These are phyloP conservation scores for Petroica traversi DNA, from an alignment of 2,113 vertebrate genomes.

Conservation along the genomic window DNA sequence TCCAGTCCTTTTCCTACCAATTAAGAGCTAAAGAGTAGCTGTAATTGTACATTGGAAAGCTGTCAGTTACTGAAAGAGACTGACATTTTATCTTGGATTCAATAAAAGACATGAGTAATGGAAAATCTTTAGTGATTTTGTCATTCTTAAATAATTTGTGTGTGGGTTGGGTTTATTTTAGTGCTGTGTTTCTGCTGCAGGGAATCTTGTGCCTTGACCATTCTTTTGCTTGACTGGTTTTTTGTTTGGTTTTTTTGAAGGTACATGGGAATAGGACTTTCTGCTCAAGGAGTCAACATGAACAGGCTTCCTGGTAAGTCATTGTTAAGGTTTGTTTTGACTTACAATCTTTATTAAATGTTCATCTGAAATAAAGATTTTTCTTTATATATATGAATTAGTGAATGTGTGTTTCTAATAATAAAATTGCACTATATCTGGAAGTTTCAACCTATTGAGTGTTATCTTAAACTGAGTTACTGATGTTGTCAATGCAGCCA, in stretches of 20 bases:
- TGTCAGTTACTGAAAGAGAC: background rate
- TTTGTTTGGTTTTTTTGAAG: slow-evolving; percentile 73
- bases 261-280: slow-evolving; percentile 99
- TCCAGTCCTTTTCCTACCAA: background rate
- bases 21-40: background rate
- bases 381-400: background rate
- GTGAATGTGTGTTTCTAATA: background rate
- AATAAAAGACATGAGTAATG: background rate
- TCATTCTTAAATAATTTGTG: background rate
- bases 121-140: background rate
- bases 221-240: slow-evolving; percentile 42
- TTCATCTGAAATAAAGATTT: background rate
- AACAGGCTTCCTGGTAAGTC: slow-evolving; percentile 98
- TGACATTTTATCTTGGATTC: background rate
- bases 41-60: background rate
- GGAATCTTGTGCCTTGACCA: background rate
- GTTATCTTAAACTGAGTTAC: background rate
- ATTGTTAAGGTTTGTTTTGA: slow-evolving; percentile 23
- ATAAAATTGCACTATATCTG: background rate
- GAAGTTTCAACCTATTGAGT: background rate
- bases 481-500: background rate
- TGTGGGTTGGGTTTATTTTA: background rate
- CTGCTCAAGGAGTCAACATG: slow-evolving; percentile 99
- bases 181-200: background rate
- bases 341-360: background rate